Evolutionary conservation across 2,797 vertebrate species (phyloP).

Genomic region (Nothura maculosa): DNA sequence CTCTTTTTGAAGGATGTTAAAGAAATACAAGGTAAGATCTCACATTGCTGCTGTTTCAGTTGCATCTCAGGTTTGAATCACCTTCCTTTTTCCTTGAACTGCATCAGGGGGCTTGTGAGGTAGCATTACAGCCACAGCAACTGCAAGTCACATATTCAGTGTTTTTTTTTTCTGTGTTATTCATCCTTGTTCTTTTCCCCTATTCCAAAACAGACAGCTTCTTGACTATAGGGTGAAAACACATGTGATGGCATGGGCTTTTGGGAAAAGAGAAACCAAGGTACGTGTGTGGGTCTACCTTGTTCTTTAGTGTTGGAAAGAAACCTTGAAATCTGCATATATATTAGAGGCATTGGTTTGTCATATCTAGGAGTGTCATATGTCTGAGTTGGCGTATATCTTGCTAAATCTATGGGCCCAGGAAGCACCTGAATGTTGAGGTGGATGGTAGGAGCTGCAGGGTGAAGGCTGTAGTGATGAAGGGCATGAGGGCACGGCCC

Average conservation of each 20-base stretch:
- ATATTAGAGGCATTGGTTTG: not conserved
- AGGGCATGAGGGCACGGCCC: not conserved
- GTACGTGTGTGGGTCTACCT: fast-evolving
- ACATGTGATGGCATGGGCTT: not conserved
- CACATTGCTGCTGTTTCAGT: no score
- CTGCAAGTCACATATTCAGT: not conserved
- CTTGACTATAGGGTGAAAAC: not conserved
- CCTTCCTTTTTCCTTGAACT: not conserved
- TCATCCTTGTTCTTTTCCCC: not conserved
- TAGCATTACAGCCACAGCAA: not conserved
- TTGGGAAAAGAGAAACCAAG: fast-evolving
- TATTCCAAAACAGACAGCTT: not conserved
- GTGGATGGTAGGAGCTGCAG: not conserved
- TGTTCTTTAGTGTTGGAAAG: not conserved
- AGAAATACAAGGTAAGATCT: not conserved
- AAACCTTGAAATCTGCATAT: not conserved
- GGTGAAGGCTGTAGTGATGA: fast-evolving
- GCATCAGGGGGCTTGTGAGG: fast-evolving
- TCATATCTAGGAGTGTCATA: not conserved
- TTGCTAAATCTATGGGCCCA: not conserved
- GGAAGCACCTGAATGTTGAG: fast-evolving
- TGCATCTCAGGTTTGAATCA: not conserved
- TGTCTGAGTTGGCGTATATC: not conserved
- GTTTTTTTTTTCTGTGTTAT: not conserved
- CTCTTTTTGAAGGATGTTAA: not conserved